Percentiles rank a stretch among this genome's conserved stretches.
Evolutionary conservation across 2,797 vertebrate species (phyloP).

Genomic region (Taenioides sp.): DNA sequence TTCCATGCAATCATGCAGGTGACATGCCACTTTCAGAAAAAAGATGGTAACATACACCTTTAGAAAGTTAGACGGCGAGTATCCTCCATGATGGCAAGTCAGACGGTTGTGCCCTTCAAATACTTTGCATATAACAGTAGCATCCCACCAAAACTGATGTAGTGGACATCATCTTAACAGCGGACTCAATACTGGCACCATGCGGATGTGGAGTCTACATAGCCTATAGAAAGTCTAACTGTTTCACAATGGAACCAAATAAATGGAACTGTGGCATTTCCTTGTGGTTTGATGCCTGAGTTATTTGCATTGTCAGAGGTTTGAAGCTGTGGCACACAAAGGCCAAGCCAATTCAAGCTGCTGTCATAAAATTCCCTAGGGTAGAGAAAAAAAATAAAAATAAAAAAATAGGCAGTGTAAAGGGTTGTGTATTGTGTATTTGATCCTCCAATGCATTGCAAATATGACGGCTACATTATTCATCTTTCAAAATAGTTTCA

Average conservation of each 20-base stretch:
- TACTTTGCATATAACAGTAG: too few species aligned
- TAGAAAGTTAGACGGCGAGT: too few species aligned
- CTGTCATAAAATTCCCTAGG: constrained; percentile 34
- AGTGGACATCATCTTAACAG: neutral
- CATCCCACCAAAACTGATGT: too few species aligned
- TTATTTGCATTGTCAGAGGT: constrained; percentile 21
- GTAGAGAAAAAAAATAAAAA: constrained; percentile 1
- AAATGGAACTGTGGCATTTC: constrained; percentile 61
- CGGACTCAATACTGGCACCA: neutral
- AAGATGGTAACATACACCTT: too few species aligned
- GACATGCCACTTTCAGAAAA: too few species aligned
- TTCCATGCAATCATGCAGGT: too few species aligned
- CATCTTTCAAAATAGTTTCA: too few species aligned
- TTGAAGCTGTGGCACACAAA: constrained; percentile 18
- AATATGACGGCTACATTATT: neutral
- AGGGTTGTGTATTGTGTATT: constrained; percentile 21
- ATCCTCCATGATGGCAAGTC: too few species aligned
- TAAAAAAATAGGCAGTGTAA: constrained; percentile 17
- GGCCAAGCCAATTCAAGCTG: constrained; percentile 21
- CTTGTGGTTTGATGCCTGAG: constrained; percentile 38
- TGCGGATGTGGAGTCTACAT: neutral
- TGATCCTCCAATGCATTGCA: neutral
- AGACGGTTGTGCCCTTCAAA: too few species aligned
- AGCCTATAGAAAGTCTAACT: neutral
- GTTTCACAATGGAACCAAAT: constrained; percentile 22